phyloP scores from a whole-genome alignment of 2,888 invertebrate genomes.

The Thereva nobilitata region DNA sequence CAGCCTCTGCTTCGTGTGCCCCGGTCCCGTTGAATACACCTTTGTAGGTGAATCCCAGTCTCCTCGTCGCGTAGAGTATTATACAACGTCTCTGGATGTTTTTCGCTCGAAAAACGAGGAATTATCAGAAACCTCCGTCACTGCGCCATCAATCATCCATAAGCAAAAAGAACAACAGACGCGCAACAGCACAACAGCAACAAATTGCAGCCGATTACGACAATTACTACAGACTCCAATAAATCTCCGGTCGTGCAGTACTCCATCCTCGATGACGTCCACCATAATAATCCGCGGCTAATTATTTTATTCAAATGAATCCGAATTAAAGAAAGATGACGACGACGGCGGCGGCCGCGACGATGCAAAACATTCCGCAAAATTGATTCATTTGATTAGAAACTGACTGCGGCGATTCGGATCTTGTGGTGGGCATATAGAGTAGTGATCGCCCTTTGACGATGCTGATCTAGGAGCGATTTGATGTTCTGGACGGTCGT shows the following conservation, averaged over 20 bases:
- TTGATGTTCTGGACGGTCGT: too few species aligned
- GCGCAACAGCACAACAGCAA: constrained; percentile 12
- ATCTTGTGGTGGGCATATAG: too few species aligned
- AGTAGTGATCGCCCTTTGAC: too few species aligned
- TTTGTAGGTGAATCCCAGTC: too few species aligned
- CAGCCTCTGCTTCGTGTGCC: neutral
- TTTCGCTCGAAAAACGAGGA: constrained; percentile 6
- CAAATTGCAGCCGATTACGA: constrained; percentile 35
- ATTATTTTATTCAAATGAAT: constrained; percentile 38
- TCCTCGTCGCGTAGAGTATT: neutral
- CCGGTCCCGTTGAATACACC: constrained; percentile 3
- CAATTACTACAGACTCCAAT: constrained; percentile 35
- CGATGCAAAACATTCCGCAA: neutral
- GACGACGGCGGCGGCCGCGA: neutral
- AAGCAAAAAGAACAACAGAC: neutral
- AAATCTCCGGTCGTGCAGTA: constrained; percentile 27
- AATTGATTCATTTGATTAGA: constrained; percentile 26
- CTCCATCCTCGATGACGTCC: constrained; percentile 4
- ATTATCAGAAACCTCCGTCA: constrained; percentile 34
- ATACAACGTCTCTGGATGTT: constrained; percentile 19
- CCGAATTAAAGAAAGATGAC: constrained; percentile 3
- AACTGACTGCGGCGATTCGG: too few species aligned
- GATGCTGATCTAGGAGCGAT: too few species aligned
- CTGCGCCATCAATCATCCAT: constrained; percentile 36
- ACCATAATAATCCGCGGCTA: constrained; percentile 23